Evolutionary conservation across 1,140 invertebrate genomes (phyloP).

Genomic region (Danaus melanippus): DNA sequence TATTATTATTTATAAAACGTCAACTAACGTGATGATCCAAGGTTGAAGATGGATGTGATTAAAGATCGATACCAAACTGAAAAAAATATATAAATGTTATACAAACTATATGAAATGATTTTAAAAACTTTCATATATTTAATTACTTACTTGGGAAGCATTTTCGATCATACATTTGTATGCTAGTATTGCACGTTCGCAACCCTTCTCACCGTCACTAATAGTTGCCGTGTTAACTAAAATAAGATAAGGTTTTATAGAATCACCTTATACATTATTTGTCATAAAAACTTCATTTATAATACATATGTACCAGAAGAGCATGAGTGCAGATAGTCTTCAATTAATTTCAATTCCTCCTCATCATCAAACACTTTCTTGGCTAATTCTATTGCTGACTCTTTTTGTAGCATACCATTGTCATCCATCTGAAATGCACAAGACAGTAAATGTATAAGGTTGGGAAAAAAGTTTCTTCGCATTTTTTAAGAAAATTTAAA

Average conservation of each 20-base stretch:
- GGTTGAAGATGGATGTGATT: conserved; percentile 9
- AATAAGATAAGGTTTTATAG: conserved; percentile 11
- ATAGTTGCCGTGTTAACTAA: conserved; percentile 46
- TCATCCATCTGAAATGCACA: conserved; percentile 41
- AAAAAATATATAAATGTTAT: conserved; percentile 14
- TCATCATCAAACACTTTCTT: conserved; percentile 43
- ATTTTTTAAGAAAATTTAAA: too few relatives aligned
- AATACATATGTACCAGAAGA: conserved; percentile 27
- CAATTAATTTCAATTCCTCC: conserved; percentile 49
- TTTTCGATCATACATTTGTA: conserved; percentile 53
- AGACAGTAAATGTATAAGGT: too few relatives aligned
- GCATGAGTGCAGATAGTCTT: conserved; percentile 50
- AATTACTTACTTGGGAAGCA: conserved; percentile 38
- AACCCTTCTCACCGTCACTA: conserved; percentile 43
- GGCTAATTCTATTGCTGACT: conserved; percentile 40
- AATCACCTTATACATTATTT: neutral
- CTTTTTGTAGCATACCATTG: conserved; percentile 44
- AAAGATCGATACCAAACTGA: conserved; percentile 44
- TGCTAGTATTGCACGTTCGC: conserved; percentile 40
- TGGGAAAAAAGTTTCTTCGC: too few relatives aligned
- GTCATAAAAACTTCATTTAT: conserved; percentile 11
- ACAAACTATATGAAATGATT: neutral
- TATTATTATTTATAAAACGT: conserved; percentile 3
- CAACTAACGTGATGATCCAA: neutral
- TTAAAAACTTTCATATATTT: too few relatives aligned